A percentile compares a stretch with the other conserved stretches of the same genome.
phyloP scores from a whole-genome alignment of 2,113 vertebrate genomes.

The Rhinoptilus africanus region DNA sequence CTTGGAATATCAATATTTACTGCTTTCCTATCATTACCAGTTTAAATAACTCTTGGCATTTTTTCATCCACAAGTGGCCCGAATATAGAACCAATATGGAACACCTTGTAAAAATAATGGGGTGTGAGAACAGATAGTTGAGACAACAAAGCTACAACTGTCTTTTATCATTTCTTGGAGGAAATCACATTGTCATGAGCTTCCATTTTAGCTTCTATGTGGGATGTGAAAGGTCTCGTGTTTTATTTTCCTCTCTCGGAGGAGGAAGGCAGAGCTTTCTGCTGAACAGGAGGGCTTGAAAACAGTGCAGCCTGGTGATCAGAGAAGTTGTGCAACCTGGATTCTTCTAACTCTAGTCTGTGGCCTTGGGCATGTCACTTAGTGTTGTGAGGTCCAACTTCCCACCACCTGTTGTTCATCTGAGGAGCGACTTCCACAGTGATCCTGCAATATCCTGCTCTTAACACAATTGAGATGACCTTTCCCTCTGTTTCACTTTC shows the following conservation, averaged over 20 bases:
- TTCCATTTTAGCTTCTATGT: background rate
- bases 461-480: background rate
- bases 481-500: background rate
- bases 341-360: background rate
- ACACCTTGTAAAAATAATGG: background rate
- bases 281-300: background rate
- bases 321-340: background rate
- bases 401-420: background rate
- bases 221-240: background rate
- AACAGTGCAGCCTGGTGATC: background rate
- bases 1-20: background rate
- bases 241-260: background rate
- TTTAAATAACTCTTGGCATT: background rate
- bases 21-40: background rate
- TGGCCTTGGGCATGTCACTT: background rate
- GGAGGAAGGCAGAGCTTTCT: background rate
- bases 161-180: background rate
- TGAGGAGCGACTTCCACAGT: background rate
- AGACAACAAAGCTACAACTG: background rate
- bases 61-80: background rate
- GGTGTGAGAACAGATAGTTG: background rate
- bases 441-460: background rate
- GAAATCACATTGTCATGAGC: background rate
- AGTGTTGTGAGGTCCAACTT: background rate
- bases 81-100: background rate